A percentile compares a stretch with the other conserved stretches of the same genome.
Conservation (phyloP, 2,113 vertebrate species). For the Polyodon spathula region DNA sequence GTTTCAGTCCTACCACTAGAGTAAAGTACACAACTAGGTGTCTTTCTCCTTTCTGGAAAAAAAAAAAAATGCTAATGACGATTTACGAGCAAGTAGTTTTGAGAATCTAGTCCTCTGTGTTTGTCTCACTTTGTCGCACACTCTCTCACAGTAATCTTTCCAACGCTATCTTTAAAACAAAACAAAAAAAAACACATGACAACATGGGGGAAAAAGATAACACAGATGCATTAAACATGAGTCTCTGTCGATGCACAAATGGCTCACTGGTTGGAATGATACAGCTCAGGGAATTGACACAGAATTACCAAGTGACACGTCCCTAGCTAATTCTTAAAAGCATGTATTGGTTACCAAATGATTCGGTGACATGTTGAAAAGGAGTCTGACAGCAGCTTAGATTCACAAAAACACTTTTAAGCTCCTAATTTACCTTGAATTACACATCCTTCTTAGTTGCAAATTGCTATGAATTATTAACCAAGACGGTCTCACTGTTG, state of each 20-base stretch:
- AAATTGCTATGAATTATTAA: background rate
- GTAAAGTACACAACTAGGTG: no score
- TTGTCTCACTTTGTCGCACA: no score
- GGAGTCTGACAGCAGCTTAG: background rate
- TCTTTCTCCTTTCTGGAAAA: background rate
- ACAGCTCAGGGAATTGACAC: no score
- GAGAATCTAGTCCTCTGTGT: no score
- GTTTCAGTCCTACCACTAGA: no score
- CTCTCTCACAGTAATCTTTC: no score
- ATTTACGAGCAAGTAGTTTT: no score
- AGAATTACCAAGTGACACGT: background rate
- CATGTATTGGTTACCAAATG: background rate
- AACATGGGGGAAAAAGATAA: background rate
- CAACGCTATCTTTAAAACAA: no score
- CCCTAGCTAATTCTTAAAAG: slow-evolving; percentile 3
- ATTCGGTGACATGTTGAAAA: background rate
- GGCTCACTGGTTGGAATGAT: background rate
- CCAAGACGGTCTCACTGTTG: background rate
- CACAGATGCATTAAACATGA: no score
- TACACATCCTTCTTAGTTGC: background rate
- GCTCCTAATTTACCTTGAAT: background rate
- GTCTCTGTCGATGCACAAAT: background rate
- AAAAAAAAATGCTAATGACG: no score
- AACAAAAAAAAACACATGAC: background rate
- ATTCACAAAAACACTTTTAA: background rate